phyloP scores from a whole-genome alignment of 2,113 vertebrate genomes.

The Montifringilla adamsi region DNA sequence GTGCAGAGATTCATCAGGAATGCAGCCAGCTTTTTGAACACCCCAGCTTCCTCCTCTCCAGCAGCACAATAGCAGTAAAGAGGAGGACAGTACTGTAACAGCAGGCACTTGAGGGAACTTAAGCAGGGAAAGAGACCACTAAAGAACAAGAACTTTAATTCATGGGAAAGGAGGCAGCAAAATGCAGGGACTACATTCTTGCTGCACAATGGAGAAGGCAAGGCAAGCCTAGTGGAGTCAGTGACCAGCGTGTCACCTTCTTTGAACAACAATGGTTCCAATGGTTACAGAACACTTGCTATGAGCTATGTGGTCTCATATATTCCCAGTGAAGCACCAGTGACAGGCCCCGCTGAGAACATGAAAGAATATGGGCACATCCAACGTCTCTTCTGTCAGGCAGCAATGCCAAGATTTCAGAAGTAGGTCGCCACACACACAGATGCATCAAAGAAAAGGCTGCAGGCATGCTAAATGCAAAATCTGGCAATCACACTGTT shows the following conservation, averaged over 20 bases:
- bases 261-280: conserved; percentile 41
- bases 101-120: not conserved
- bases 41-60: not conserved
- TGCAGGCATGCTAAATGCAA: conserved; percentile 51
- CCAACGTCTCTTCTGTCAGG: conserved; percentile 22
- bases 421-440: conserved; percentile 61
- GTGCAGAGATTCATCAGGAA: not conserved
- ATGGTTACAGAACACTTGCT: conserved; percentile 24
- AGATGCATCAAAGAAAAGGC: conserved; percentile 54
- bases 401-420: conserved; percentile 53
- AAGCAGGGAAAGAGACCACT: not conserved
- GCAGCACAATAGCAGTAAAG: not conserved
- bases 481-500: conserved; percentile 36
- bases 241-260: not conserved
- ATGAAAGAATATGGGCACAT: conserved; percentile 53
- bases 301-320: conserved; percentile 36
- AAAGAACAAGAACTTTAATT: not conserved
- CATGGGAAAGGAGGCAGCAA: conserved; percentile 15
- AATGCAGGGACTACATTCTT: not conserved
- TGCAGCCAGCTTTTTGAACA: not conserved
- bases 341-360: conserved; percentile 55
- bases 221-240: not conserved
- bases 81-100: not conserved
- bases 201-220: not conserved
- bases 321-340: not conserved